Evolutionary conservation across 2,797 vertebrate genomes (phyloP), one percentile per base, ranked within the genome.

Genomic region (Hapalemur alaotrensis): DNA sequence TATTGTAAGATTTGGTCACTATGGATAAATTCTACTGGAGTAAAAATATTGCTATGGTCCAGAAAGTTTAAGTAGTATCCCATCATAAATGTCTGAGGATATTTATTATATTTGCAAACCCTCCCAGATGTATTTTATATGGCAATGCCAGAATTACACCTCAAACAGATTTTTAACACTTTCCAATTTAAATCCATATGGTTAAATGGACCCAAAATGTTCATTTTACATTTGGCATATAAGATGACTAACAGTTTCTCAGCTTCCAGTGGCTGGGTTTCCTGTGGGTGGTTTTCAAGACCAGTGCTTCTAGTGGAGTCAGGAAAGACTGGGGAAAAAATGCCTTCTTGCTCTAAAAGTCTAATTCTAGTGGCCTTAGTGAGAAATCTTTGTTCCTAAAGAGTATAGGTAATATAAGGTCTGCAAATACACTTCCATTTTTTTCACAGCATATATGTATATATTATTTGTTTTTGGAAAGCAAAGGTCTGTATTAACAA

Each of bases 111-210:
- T 0, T 15, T 57, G 92, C 95, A 95, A 88, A 95, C 70, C 79
- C 59, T 94, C 73, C 86, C 18, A 78, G 87, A 94, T 67, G 84
- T 93, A 83, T 57, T 76, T 84, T 28, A 38, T 95, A 35, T 93
- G 61, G 92, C 92, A 93, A 72, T 57, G 48, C 15, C 61, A 89
- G 83, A 63, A 98, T 89, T 38, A 17, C 18, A 95, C 96, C 32
- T 93, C 96, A 59, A 96, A 63, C n/a, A 76, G 76, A 94, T 97
- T 97, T 89, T 92, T 96, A 96, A 92, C 79, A 93, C 0, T 2
- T 83, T 82, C 63, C 91, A 18, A 79, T 95, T 98, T 97, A 95
- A 97, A 98, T 91, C 48, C 22, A 28, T 65, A 54, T 89, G 95
- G 63, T 96, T 95, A 95, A 91, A 93, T 72, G 93, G 85, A 97